phyloP scores from a whole-genome alignment of 2,888 invertebrate genomes.

The Andrena hattorfiana region DNA sequence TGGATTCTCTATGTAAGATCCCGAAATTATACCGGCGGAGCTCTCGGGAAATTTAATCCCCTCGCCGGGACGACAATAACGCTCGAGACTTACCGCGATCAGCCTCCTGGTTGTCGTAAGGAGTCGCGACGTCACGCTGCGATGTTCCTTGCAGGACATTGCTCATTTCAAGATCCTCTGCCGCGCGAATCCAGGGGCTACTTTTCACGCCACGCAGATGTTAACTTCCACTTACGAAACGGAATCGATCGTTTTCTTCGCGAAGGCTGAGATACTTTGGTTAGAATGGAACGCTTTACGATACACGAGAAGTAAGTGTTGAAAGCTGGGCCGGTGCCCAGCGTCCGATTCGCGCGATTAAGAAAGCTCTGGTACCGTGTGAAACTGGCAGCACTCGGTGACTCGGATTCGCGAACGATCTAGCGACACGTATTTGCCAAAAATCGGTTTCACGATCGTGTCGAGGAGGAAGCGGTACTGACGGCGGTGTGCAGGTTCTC shows the following conservation, averaged over 20 bases:
- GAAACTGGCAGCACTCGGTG: slow-evolving; percentile 6
- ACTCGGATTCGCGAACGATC: background rate
- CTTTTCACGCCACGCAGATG: background rate
- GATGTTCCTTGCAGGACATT: slow-evolving; percentile 61
- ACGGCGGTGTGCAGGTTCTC: background rate
- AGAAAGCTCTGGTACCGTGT: slow-evolving; percentile 14
- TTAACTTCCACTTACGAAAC: background rate
- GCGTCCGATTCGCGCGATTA: slow-evolving; percentile 28
- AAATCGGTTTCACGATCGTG: slow-evolving; percentile 5
- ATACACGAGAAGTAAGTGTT: background rate
- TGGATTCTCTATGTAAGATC: slow-evolving; percentile 6
- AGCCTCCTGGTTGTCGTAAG: slow-evolving; percentile 53
- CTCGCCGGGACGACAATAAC: background rate
- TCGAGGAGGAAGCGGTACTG: background rate
- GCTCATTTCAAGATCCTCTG: background rate
- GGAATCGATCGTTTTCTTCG: too few species aligned
- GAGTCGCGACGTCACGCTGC: slow-evolving; percentile 49
- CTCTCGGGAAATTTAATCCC: slow-evolving; percentile 21
- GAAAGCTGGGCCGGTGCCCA: slow-evolving; percentile 50
- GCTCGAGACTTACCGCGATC: slow-evolving; percentile 64
- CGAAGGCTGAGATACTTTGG: background rate
- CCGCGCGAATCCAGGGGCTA: background rate
- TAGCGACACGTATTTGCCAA: slow-evolving; percentile 23
- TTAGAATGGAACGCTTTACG: background rate
- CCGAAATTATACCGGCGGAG: slow-evolving; percentile 6